Percentiles rank a stretch among this genome's conserved stretches.
phyloP scores from a whole-genome alignment of 1,140 invertebrate species.

The Drosophila willistoni region DNA sequence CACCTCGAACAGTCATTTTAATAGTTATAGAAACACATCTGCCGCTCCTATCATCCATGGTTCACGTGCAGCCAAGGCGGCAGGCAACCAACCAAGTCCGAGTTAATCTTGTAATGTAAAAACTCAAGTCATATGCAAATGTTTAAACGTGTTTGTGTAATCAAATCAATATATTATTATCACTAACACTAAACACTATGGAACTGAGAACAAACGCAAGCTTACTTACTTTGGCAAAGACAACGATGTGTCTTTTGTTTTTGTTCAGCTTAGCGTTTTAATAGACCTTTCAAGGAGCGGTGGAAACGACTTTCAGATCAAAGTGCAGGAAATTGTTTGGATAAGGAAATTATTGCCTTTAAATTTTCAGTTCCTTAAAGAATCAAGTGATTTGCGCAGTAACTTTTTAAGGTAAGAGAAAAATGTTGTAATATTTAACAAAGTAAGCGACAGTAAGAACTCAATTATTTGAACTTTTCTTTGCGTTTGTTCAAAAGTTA shows the following conservation, averaged over 20 bases:
- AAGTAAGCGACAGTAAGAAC: too few species aligned
- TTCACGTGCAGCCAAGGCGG: conserved; percentile 55
- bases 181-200: background rate
- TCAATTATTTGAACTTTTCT: too few species aligned
- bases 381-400: too few species aligned
- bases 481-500: too few species aligned
- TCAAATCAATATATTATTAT: conserved; percentile 55
- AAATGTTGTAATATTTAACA: too few species aligned
- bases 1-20: background rate
- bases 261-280: background rate
- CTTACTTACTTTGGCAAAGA: too few species aligned
- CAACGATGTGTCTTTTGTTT: too few species aligned
- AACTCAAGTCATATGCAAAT: conserved; percentile 41
- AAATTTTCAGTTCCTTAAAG: too few species aligned
- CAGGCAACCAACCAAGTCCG: conserved; percentile 19
- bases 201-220: too few species aligned
- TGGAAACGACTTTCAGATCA: background rate
- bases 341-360: background rate
- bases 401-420: too few species aligned
- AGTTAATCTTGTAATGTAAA: conserved; percentile 45
- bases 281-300: too few species aligned
- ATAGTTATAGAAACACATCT: conserved; percentile 19
- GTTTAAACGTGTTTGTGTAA: conserved; percentile 63
- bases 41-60: conserved; percentile 50
- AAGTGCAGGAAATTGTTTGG: background rate